Evolutionary conservation across 2,797 vertebrate species (phyloP).

Genomic region (Coranthus polyacanthus): DNA sequence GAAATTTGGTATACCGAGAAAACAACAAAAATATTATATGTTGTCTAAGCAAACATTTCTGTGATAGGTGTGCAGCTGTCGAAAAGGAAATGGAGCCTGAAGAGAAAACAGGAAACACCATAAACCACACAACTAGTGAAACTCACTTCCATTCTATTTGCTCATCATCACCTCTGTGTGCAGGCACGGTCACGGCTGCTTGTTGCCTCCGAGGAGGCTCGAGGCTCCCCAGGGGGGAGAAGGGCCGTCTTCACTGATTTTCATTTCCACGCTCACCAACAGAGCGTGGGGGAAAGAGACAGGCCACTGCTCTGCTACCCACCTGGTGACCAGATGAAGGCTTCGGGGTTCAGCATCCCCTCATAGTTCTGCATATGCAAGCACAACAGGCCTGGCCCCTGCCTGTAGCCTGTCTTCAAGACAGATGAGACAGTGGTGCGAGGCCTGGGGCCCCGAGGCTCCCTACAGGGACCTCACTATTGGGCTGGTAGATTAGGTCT

Average conservation of each 20-base stretch:
- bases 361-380: slow-evolving; percentile 61
- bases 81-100: slow-evolving; percentile 37
- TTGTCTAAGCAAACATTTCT: slow-evolving; percentile 46
- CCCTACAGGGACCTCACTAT: slow-evolving; percentile 73
- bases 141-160: slow-evolving; percentile 43
- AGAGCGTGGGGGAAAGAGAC: slow-evolving; percentile 30
- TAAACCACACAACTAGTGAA: slow-evolving; percentile 36
- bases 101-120: slow-evolving; percentile 43
- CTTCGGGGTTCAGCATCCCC: slow-evolving; percentile 48
- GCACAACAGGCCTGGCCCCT: slow-evolving; percentile 42
- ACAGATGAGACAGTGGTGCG: slow-evolving; percentile 75
- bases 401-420: slow-evolving; percentile 74
- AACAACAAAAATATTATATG: slow-evolving; percentile 31
- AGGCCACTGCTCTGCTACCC: slow-evolving; percentile 31
- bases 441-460: slow-evolving; percentile 62
- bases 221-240: slow-evolving; percentile 20
- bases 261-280: slow-evolving; percentile 44
- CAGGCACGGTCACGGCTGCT: slow-evolving; percentile 45
- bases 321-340: slow-evolving; percentile 62
- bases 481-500: slow-evolving; percentile 82
- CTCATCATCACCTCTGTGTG: slow-evolving; percentile 53
- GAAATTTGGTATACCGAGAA: slow-evolving; percentile 31
- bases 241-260: slow-evolving; percentile 38
- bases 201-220: slow-evolving; percentile 41
- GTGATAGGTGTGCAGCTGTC: slow-evolving; percentile 40